A percentile compares a stretch with the other conserved stretches of the same genome.
Evolutionary conservation across 2,888 invertebrate species (phyloP).

Genomic region (Graphium colonna): DNA sequence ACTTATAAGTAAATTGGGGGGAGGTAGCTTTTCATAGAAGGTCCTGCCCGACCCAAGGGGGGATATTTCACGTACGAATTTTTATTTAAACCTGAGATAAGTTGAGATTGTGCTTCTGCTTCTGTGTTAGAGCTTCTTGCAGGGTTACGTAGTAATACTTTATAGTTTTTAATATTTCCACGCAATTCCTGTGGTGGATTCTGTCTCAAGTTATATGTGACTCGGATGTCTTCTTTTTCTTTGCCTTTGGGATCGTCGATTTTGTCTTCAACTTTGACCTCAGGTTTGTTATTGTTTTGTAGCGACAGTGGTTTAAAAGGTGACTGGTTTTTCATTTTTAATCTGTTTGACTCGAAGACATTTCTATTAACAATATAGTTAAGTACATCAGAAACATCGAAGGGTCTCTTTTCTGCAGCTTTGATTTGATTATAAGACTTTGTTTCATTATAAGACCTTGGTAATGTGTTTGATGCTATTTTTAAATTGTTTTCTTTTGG

Average conservation of each 20-base stretch:
- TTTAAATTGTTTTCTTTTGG: slow-evolving; percentile 27
- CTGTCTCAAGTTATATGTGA: slow-evolving; percentile 38
- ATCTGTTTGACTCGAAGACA: slow-evolving; percentile 62
- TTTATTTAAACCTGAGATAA: slow-evolving; percentile 49
- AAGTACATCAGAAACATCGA: slow-evolving; percentile 57
- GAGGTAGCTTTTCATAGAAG: slow-evolving; percentile 64
- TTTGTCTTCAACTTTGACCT: slow-evolving; percentile 19
- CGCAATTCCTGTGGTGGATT: slow-evolving; percentile 52
- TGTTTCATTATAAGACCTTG: slow-evolving; percentile 39
- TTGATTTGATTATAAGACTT: slow-evolving; percentile 50
- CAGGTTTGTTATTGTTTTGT: too few species aligned
- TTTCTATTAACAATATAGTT: slow-evolving; percentile 62
- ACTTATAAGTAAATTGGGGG: slow-evolving; percentile 61
- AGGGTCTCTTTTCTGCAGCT: slow-evolving; percentile 43
- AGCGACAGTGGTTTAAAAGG: slow-evolving; percentile 1
- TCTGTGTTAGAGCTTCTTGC: slow-evolving; percentile 42
- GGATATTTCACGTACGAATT: slow-evolving; percentile 47
- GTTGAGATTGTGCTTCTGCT: slow-evolving; percentile 42
- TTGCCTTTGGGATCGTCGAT: slow-evolving; percentile 38
- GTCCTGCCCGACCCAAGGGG: slow-evolving; percentile 68
- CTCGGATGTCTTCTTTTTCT: slow-evolving; percentile 31
- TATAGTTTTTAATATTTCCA: slow-evolving; percentile 68
- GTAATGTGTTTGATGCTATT: slow-evolving; percentile 26
- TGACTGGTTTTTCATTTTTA: slow-evolving; percentile 48
- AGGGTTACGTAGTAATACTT: slow-evolving; percentile 63